Evolutionary conservation across 2,888 invertebrate genomes (phyloP).

Genomic region (Hemicrepidius hirtus): DNA sequence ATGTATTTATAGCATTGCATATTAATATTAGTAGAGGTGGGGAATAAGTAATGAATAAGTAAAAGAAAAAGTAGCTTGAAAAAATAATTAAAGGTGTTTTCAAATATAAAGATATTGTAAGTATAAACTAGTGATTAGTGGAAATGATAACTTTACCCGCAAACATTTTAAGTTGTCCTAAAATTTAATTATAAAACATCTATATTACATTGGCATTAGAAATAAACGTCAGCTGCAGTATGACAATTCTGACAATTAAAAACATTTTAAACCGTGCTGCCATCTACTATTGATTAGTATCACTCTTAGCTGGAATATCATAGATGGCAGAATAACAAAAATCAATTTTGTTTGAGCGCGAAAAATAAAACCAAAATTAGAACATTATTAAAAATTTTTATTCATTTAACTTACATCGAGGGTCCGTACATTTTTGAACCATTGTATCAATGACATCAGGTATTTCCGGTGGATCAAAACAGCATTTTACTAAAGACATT

Average conservation of each 20-base stretch:
- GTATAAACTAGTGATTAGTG: too few relatives aligned
- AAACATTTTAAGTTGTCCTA: constrained; percentile 33
- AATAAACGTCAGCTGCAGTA: constrained; percentile 7
- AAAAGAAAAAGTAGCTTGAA: too few relatives aligned
- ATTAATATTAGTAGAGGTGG: too few relatives aligned
- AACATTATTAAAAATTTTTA: not conserved
- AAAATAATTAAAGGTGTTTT: not conserved
- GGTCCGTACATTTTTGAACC: constrained; percentile 87
- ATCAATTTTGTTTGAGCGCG: constrained; percentile 33
- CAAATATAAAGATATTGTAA: too few relatives aligned
- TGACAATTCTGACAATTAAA: not conserved
- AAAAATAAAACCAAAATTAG: constrained; percentile 14
- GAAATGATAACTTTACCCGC: constrained; percentile 26
- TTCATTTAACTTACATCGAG: constrained; percentile 81
- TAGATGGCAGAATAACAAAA: constrained; percentile 16
- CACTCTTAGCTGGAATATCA: not conserved
- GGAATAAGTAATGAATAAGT: too few relatives aligned
- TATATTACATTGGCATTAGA: too few relatives aligned
- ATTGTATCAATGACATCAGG: constrained; percentile 85
- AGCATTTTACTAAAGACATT: constrained; percentile 85
- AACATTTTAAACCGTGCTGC: not conserved
- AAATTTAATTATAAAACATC: too few relatives aligned
- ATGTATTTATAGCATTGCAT: too few relatives aligned
- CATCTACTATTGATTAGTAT: constrained; percentile 30
- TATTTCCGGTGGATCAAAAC: constrained; percentile 84